Evolutionary conservation across 2,113 vertebrate genomes (phyloP), one percentile per base, ranked within the genome.

Genomic region (Siniperca knerii): DNA sequence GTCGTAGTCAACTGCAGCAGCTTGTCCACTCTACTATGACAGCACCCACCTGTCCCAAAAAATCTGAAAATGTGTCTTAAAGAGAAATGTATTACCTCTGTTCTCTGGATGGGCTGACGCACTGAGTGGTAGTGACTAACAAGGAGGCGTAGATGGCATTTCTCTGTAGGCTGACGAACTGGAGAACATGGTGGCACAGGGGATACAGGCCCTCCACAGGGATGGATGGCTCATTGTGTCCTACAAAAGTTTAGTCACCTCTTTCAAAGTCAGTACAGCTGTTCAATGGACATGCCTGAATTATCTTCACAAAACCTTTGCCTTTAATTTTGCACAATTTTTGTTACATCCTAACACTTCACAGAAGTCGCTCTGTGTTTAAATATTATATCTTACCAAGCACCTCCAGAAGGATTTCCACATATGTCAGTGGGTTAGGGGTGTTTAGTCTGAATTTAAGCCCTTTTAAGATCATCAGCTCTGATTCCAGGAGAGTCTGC

Each of bases 361-460:
- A 64, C 64, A 33, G 23, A 29, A 48, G 33, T 20, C 18, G 7
- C 2, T 52, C 50, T 55, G 37, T 50, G 10, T 58, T 6, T 37
- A 25, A 44, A 20, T 44, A 55, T n/a, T 2, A 78, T 1, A 18
- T 83, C 93, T 94, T 93, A 99, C 98, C 97, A 81, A 99, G 96
- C 75, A 99, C 97, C 86, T 98, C 98, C 64, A 99, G 93, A 2
- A 99, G 96, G 78, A 96, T 94, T 88, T 99, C 98, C 80, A 97
- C 93, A 0, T 97, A 98, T 1, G 92, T 95, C 84, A 98, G 70
- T 0, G 98, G 97, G 81, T 97, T 97, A 0, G 94, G 92, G n/a
- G 96, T 68, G 1, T 96, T 96, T n/a, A 99, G 89, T 40, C 92
- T 94, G 92, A 97, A 99, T 44, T 96, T 92, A 75, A 99, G 93